Evolutionary conservation across 2,888 invertebrate species (phyloP).

Genomic region (Acrobasis consociella): DNA sequence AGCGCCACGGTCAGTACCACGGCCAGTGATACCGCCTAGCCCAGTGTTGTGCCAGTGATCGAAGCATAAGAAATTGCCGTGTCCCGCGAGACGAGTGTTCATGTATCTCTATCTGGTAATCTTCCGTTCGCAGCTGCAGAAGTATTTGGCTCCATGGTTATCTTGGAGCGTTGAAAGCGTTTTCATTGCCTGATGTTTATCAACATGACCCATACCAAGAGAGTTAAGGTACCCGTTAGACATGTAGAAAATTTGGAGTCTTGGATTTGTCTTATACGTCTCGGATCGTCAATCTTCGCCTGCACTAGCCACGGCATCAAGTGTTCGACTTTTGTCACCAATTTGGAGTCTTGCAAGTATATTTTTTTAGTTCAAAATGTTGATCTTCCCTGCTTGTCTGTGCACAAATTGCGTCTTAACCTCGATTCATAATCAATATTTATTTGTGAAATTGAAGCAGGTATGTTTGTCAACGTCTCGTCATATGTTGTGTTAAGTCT

Average conservation of each 20-base stretch:
- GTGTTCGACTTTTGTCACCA: too few relatives aligned
- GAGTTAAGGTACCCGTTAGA: background rate
- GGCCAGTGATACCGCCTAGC: constrained; percentile 28
- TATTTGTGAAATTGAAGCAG: too few relatives aligned
- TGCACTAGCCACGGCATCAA: background rate
- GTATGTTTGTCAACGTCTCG: too few relatives aligned
- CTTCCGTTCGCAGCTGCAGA: background rate
- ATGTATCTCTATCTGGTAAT: background rate
- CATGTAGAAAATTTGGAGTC: background rate
- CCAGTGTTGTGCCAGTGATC: constrained; percentile 26
- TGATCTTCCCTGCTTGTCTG: too few relatives aligned
- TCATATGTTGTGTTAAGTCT: too few relatives aligned
- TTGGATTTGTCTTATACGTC: background rate
- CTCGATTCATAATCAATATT: too few relatives aligned
- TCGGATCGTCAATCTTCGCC: background rate
- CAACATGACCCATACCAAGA: background rate
- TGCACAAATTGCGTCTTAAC: too few relatives aligned
- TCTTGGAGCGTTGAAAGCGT: background rate
- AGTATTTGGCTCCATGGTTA: background rate
- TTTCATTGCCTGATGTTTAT: background rate
- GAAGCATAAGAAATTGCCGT: constrained; percentile 6
- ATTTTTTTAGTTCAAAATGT: too few relatives aligned
- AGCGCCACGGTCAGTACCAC: constrained; percentile 67
- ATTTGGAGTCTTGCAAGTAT: too few relatives aligned
- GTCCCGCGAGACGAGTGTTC: constrained; percentile 5